These are phyloP conservation scores for Venusia cambrica DNA, from an alignment of 2,888 invertebrate genomes.

Conservation along the genomic window DNA sequence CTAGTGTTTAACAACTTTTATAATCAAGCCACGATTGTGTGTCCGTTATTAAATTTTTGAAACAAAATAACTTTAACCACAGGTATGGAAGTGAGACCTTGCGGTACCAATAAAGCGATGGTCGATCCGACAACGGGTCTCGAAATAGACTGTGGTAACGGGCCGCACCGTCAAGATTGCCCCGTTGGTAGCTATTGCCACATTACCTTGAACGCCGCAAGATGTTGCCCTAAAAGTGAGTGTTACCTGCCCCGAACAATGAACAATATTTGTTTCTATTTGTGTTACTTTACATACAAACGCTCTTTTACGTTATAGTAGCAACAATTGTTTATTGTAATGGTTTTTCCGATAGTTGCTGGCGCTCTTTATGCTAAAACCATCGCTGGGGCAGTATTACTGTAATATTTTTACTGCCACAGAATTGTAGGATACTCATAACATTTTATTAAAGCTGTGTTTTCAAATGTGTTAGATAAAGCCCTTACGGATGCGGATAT, in stretches of 20 bases:
- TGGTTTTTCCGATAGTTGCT: constrained; percentile 28
- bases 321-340: constrained; percentile 30
- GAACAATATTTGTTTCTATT: constrained; percentile 32
- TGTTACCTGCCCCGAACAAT: constrained; percentile 33
- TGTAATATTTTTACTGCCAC: constrained; percentile 22
- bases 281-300: constrained; percentile 32
- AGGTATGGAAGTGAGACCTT: constrained; percentile 92
- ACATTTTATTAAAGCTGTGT: constrained; percentile 21
- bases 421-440: constrained; percentile 22
- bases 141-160: constrained; percentile 92
- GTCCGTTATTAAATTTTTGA: constrained; percentile 16
- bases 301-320: constrained; percentile 22
- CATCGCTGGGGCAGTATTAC: constrained; percentile 22
- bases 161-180: constrained; percentile 89
- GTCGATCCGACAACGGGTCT: constrained; percentile 85
- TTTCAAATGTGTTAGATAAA: constrained; percentile 19
- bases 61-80: constrained; percentile 39
- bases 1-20: no score
- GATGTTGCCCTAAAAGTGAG: constrained; percentile 92
- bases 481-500: constrained; percentile 3
- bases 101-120: constrained; percentile 89
- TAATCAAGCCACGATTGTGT: constrained; percentile 20
- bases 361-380: constrained; percentile 23
- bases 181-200: constrained; percentile 94
- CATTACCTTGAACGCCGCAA: constrained; percentile 89